Evolutionary conservation across 2,797 vertebrate species (phyloP), one percentile per base, ranked within the genome.

Genomic region (Propithecus deckenii): DNA sequence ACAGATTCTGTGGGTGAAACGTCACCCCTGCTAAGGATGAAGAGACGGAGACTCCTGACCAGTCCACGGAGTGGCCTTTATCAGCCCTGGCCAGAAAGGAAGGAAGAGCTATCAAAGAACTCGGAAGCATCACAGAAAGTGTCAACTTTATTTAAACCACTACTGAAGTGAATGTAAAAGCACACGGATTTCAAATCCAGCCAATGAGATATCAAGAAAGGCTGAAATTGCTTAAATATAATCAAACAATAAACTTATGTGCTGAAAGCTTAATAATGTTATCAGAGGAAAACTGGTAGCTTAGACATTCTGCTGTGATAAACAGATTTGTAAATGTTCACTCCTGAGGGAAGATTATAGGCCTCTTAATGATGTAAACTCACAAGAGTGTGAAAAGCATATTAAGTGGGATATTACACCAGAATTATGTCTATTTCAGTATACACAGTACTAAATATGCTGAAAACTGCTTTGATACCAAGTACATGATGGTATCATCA

Each of bases 191-290:
- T 87, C 61, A 79, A 7, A 85, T 74, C 46, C 35, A 57, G 76
- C 50, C 48, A 92, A 23, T 9, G 65, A 72, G 41, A 89, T 81
- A 46, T 55, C 61, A 95, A 80, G 74, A 81, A 79, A 95, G 30
- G 32, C 25, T 9, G 71, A 89, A 91, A 67, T 46, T 20, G 6
- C 86, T 93, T 38, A 81, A 84, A 67, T 74, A 86, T 17, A 76
- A 91, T 71, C 63, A 78, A 86, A 86, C 4, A 76, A 38, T 50
- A 84, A 72, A 78, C 7, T 43, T 86, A 81, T 3, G 48, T 78
- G 57, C 32, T 65, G 48, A 67, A 86, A 92, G 23, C n/a, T 57
- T 81, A 72, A 65, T 75, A 93, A 96, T 17, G 59, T 35, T 93
- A 74, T 13, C n/a, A 63, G 38, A 43, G 48, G 61, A 32, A 52